phyloP scores from a whole-genome alignment of 2,113 vertebrate species.

The Coryphaenoides rupestris region DNA sequence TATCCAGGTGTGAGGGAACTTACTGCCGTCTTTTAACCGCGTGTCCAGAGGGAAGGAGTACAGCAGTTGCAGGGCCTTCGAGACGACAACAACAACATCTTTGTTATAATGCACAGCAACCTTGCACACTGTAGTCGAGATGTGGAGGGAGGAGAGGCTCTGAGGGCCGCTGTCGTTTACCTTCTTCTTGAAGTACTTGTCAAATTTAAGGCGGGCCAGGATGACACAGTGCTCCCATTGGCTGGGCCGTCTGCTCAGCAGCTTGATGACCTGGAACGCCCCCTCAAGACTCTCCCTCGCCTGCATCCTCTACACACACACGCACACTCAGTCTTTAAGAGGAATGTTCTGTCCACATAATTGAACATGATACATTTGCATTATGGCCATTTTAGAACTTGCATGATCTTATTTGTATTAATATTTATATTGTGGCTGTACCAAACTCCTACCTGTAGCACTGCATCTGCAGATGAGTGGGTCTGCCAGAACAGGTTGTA shows the following conservation, averaged over 20 bases:
- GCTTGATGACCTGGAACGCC: slow-evolving; percentile 92
- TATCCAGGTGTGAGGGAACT: slow-evolving; percentile 52
- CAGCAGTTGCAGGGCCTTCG: slow-evolving; percentile 90
- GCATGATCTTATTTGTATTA: background rate
- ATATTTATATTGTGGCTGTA: background rate
- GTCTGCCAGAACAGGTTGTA: slow-evolving; percentile 98
- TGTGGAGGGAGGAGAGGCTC: background rate
- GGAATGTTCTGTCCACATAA: too few species aligned
- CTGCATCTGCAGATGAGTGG: slow-evolving; percentile 79
- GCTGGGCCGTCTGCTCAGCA: slow-evolving; percentile 86
- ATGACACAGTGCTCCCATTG: slow-evolving; percentile 86
- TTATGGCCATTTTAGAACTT: too few species aligned
- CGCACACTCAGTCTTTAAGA: slow-evolving; percentile 11
- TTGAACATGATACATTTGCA: too few species aligned
- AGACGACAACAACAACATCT: background rate
- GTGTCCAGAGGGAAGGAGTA: slow-evolving; percentile 95
- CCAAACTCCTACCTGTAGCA: slow-evolving; percentile 76
- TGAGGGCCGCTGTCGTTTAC: slow-evolving; percentile 59
- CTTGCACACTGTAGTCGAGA: background rate
- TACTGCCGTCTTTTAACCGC: slow-evolving; percentile 96
- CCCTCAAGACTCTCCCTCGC: slow-evolving; percentile 91
- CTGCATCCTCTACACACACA: slow-evolving; percentile 82
- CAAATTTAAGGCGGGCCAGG: slow-evolving; percentile 92
- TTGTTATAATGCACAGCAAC: background rate
- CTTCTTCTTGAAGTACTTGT: slow-evolving; percentile 99